phyloP scores from a whole-genome alignment of 2,113 vertebrate genomes.

The Myanophis thanlyinensis region DNA sequence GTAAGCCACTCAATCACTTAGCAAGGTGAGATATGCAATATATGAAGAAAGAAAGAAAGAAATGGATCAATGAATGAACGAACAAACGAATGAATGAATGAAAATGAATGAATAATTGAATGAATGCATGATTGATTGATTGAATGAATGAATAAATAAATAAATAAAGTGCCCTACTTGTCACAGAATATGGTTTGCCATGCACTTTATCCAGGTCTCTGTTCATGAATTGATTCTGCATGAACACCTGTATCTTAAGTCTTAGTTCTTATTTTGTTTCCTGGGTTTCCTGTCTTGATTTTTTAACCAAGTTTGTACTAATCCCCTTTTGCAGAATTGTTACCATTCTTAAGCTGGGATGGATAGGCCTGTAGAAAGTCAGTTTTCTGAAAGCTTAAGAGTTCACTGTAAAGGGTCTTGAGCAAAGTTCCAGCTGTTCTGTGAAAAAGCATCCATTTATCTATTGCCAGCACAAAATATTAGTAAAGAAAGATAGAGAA shows the following conservation, averaged over 20 bases:
- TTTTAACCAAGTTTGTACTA: background rate
- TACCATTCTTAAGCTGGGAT: background rate
- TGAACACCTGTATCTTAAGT: background rate
- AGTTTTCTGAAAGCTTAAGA: background rate
- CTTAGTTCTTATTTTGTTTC: background rate
- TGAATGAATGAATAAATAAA: background rate
- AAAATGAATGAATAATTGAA: background rate
- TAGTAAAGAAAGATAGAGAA: constrained; percentile 19
- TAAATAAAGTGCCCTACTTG: background rate
- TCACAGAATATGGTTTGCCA: background rate
- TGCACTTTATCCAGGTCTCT: background rate
- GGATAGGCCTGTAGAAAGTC: background rate
- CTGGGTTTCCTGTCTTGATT: background rate
- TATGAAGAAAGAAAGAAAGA: background rate
- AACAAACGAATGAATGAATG: too few species aligned
- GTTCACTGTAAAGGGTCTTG: background rate
- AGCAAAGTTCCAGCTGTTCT: background rate
- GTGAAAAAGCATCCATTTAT: constrained; percentile 10
- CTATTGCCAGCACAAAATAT: constrained; percentile 11
- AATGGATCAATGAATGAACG: background rate
- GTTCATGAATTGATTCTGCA: background rate
- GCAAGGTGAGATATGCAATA: background rate
- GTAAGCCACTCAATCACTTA: background rate
- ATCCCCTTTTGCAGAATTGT: background rate
- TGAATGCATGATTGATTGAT: too few species aligned